Evolutionary conservation across 2,113 vertebrate genomes (phyloP).

Genomic region (Ibidorhyncha struthersii): DNA sequence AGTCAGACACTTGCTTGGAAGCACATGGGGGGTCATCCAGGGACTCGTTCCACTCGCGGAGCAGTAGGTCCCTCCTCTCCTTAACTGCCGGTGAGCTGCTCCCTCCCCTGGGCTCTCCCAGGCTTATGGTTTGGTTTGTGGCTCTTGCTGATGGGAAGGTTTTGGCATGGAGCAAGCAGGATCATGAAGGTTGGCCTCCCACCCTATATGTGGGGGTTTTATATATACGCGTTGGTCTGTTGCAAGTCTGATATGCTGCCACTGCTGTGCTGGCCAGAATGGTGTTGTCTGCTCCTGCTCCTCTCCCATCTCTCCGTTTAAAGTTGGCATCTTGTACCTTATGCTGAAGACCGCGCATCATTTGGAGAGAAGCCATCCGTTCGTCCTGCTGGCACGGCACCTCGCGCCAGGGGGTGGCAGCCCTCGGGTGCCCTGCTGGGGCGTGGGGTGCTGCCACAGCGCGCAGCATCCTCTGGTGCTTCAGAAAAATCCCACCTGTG

Average conservation of each 20-base stretch:
- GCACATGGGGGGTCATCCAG: not conserved
- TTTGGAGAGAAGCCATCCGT: not conserved
- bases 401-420: not conserved
- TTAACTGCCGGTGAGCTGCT: not conserved
- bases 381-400: not conserved
- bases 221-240: not conserved
- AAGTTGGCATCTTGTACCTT: not conserved
- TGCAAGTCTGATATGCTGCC: not conserved
- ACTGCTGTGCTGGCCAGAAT: not conserved
- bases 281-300: not conserved
- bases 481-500: rapidly evolving
- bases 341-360: rapidly evolving
- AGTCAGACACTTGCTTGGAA: not conserved
- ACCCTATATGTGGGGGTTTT: rapidly evolving
- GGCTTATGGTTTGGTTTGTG: not conserved
- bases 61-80: not conserved
- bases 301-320: not conserved
- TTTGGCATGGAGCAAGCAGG: not conserved
- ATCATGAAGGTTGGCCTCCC: not conserved
- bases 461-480: rapidly evolving
- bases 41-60: not conserved
- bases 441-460: rapidly evolving
- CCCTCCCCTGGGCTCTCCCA: not conserved
- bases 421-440: not conserved
- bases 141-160: not conserved